Percentiles rank a stretch among this genome's conserved stretches.
Evolutionary conservation across 2,113 vertebrate genomes (phyloP).

Genomic region (Apteryx owenii): DNA sequence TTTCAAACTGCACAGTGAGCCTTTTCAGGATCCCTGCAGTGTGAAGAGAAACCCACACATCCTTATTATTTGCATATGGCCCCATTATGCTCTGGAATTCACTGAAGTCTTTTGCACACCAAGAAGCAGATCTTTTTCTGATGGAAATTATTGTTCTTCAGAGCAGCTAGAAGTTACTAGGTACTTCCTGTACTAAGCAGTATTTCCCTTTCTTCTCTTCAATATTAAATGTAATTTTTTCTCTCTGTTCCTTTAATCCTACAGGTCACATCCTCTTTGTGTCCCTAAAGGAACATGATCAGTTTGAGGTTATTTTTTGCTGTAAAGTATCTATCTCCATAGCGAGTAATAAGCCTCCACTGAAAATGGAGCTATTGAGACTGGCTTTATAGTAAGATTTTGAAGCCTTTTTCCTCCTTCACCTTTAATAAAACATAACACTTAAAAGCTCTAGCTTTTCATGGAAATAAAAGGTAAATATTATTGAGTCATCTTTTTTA

Average conservation of each 20-base stretch:
- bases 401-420: background rate
- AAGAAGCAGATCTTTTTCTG: slow-evolving; percentile 6
- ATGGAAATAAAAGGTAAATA: slow-evolving; percentile 1
- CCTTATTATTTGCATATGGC: slow-evolving; percentile 52
- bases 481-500: background rate
- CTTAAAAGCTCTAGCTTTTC: background rate
- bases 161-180: background rate
- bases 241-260: background rate
- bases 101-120: slow-evolving; percentile 1
- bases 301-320: background rate
- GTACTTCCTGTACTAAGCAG: background rate
- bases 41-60: slow-evolving; percentile 45
- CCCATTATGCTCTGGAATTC: slow-evolving; percentile 47
- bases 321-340: background rate
- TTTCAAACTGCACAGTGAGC: slow-evolving; percentile 10
- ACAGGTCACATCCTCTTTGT: background rate
- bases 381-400: background rate
- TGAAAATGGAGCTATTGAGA: background rate
- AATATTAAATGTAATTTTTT: background rate
- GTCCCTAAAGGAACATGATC: background rate
- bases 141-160: slow-evolving; percentile 25
- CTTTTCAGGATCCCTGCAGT: slow-evolving; percentile 25
- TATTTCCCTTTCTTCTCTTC: background rate
- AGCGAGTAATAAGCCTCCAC: background rate
- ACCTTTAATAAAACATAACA: background rate